Evolutionary conservation across 2,888 invertebrate species (phyloP), one percentile per base, ranked within the genome.

Genomic region (Resseliella maxima): DNA sequence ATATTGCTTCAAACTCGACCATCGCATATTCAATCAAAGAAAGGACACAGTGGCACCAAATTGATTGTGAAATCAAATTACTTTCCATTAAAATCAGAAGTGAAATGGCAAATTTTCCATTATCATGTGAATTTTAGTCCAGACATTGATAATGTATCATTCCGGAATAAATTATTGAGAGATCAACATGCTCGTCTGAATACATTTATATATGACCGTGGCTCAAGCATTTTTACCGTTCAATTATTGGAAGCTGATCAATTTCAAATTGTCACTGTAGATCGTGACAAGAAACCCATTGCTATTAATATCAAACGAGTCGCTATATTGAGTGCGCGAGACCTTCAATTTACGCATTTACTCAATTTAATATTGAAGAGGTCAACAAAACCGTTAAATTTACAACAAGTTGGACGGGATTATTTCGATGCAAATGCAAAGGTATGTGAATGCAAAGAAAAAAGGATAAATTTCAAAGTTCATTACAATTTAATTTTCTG

Each of bases 321-420:
- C 6, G 45, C 46, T 46, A 15, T 85, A 6, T 24, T 85, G 45
- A 46, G 46, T 18, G 15, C 45, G n/a, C 27, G n/a, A 12, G 85
- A 85, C 27, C 8, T 12, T n/a, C 27, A 15, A 3, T 85, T 12
- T 88, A 90, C 96, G 0, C 96, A 96, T 88, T 92, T 97, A 0
- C 95, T 96, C 87, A 96, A 97, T 88, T 93, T 96, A 3, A 93
- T 96, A 0, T 92, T 96, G 88, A 92, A 96, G 2, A 94, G 90
- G 27, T 89, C 90, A 21, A 89, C 91, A 89, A 92, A 92, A 0
- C 90, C 93, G 1, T 90, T 96, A 27, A 89, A 94, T 0, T 90
- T 96, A 1, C 94, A 95, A 88, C 90, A 95, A 0, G 93, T 96
- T 38, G 94, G 94, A 0, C 91, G 96, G 0, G 94, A 96, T 89